Base-by-base conservation (phyloP, 2,797 vertebrate species). In the Pseudochirops cupreus region DNA sequence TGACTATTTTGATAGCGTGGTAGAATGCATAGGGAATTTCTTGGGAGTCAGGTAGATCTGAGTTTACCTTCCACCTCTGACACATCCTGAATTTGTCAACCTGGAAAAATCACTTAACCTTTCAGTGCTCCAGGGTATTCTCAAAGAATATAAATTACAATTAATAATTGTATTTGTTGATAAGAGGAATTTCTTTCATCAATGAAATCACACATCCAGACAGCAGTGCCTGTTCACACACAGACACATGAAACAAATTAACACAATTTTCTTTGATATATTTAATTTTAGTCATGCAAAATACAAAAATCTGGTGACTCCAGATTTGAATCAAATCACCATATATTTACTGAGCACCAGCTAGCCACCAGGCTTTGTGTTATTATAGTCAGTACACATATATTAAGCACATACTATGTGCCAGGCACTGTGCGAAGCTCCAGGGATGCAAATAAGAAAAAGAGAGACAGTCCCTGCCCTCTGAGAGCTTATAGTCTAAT, bases 251-350 rank as follows among this genome's bases (percentile, higher is more conserved):
- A 82, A 82, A 24, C 74, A 82, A 74, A 39, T 21, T 74, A 67
- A 74, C 14, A 82, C 12, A 67, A 58, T 24, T 87, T 95, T 92
- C 39, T 93, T 2, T 93, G 50, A 46, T 52, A 59, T 92, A 11
- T 54, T 93, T 92, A 82, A 54, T 33, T 39, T 92, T 14, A 90
- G 54, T 93, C 55, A 89, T 55, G 28, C 31, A 39, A 21, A 56
- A 95, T 39, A 56, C 54, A 91, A 39, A 54, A 94, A 67, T 67
- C 62, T n/a, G 31, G 14, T 67, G 33, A 62, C n/a, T 74, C 67
- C n/a, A 39, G n/a, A 74, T 74, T 21, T 74, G 67, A 39, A 21
- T 74, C 18, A 74, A n/a, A 39, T 39, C 67, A 39, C 9, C 67
- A 74, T 74, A 74, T n/a, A 7, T 74, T 39, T 82, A 46, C 39